Evolutionary conservation across 1,140 invertebrate genomes (phyloP).

Genomic region (Wasmannia auropunctata): DNA sequence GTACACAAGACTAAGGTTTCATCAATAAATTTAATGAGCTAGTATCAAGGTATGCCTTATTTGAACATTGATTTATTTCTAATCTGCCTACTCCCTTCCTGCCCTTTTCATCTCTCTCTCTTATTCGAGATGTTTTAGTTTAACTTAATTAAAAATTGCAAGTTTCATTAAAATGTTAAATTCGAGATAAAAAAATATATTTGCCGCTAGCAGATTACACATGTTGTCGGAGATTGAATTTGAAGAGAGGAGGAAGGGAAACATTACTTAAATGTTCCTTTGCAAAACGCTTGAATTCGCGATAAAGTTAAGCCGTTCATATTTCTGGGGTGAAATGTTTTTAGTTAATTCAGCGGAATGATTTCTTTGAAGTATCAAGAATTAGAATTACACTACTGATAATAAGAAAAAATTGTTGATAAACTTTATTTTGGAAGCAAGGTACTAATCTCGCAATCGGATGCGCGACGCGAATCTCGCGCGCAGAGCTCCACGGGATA

Average conservation of each 20-base stretch:
- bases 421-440: not conserved
- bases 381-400: not conserved
- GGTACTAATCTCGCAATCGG: not conserved
- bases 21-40: not conserved
- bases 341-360: not conserved
- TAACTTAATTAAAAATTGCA: not conserved
- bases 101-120: too few species aligned
- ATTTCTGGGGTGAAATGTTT: not conserved
- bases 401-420: not conserved
- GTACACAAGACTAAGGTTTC: not conserved
- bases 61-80: not conserved
- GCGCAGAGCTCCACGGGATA: not conserved
- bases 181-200: not conserved
- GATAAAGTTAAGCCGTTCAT: not conserved
- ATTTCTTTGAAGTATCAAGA: not conserved
- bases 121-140: too few species aligned
- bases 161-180: conserved; percentile 3
- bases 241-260: not conserved
- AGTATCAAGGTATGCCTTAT: conserved; percentile 1
- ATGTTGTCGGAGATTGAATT: not conserved
- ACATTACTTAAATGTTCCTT: not conserved
- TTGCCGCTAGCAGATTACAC: not conserved
- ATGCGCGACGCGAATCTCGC: not conserved
- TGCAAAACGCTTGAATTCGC: not conserved
- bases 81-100: not conserved